A percentile compares a stretch with the other conserved stretches of the same genome.
Evolutionary conservation across 2,888 invertebrate genomes (phyloP).

Genomic region (Dorcus hopei): DNA sequence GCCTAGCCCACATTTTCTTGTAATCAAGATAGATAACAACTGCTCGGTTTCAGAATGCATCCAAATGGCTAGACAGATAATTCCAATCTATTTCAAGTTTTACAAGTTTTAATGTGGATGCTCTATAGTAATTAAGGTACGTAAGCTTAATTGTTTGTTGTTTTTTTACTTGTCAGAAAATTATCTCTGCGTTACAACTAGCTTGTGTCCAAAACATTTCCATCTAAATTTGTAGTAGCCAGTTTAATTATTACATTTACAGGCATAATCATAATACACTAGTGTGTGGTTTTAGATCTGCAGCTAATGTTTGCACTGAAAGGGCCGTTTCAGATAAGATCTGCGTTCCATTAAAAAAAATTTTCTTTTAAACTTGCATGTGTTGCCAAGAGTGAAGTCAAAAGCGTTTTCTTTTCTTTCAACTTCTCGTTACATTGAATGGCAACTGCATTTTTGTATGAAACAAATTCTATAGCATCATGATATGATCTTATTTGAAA

Average conservation of each 20-base stretch:
- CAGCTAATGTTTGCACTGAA: conserved; percentile 11
- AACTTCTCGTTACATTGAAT: neutral
- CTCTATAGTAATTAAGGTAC: conserved; percentile 16
- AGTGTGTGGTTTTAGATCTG: conserved; percentile 1
- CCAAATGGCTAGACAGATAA: conserved; percentile 36
- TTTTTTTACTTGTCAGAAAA: too few species aligned
- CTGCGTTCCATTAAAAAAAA: neutral
- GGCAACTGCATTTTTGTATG: neutral
- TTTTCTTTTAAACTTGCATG: too few species aligned
- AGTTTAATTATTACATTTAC: too few species aligned
- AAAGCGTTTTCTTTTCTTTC: too few species aligned
- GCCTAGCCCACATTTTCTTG: neutral
- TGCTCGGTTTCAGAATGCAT: conserved; percentile 35
- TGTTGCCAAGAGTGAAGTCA: neutral
- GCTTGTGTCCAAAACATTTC: neutral
- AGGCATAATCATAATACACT: too few species aligned
- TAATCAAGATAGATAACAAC: conserved; percentile 6
- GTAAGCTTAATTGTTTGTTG: neutral
- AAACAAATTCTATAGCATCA: neutral
- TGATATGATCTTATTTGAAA: conserved; percentile 17
- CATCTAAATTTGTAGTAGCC: neutral
- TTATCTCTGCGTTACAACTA: too few species aligned
- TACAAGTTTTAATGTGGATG: conserved; percentile 15
- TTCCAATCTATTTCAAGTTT: conserved; percentile 16
- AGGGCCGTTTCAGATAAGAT: conserved; percentile 10